These are phyloP conservation scores for Rhynchonycteris naso DNA, from an alignment of 2,797 vertebrate genomes.

Conservation along the genomic window DNA sequence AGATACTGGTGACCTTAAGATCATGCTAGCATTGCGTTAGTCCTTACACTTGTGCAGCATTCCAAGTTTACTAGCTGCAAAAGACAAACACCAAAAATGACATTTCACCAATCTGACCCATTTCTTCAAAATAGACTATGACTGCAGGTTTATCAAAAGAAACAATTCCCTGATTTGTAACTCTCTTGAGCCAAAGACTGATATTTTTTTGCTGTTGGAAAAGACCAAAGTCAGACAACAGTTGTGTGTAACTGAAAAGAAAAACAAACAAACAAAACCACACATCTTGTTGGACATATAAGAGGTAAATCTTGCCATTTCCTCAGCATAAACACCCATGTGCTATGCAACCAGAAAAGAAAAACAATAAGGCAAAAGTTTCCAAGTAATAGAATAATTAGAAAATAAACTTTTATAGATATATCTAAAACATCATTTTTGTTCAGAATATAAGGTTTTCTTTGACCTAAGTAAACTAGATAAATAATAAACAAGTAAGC, in stretches of 20 bases:
- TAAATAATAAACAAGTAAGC: not conserved
- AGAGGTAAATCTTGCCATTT: not conserved
- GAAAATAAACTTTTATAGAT: not conserved
- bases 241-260: conserved; percentile 56
- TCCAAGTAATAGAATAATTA: not conserved
- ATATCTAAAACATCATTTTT: not conserved
- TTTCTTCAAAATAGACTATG: conserved; percentile 56
- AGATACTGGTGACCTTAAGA: not conserved
- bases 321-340: not conserved
- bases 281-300: not conserved
- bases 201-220: conserved; percentile 52
- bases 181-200: not conserved
- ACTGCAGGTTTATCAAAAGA: conserved; percentile 26
- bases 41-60: not conserved
- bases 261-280: conserved; percentile 4
- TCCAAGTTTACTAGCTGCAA: conserved; percentile 55
- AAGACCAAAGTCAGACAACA: conserved; percentile 60
- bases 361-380: not conserved
- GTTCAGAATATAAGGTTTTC: not conserved
- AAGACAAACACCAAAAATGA: conserved; percentile 55
- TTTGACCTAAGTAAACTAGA: not conserved
- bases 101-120: conserved; percentile 27
- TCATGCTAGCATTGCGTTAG: conserved; percentile 14
- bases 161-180: conserved; percentile 17
- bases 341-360: not conserved